phyloP scores from a whole-genome alignment of 1,140 invertebrate species.

The Panulirus ornatus region DNA sequence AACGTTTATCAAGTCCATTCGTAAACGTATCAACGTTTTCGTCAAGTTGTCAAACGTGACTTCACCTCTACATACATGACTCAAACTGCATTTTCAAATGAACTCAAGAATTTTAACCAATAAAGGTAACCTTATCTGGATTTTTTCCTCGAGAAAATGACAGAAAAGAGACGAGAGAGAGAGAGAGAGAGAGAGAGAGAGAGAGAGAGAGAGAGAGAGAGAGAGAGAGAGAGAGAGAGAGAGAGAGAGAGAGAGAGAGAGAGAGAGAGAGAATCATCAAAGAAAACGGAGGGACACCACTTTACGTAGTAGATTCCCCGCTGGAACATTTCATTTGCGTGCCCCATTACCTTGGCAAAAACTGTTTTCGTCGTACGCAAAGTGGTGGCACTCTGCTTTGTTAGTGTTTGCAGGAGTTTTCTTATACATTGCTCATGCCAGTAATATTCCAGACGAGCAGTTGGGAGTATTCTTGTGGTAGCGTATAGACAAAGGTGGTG shows the following conservation, averaged over 20 bases:
- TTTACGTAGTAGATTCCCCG: no score
- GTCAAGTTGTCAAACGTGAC: no score
- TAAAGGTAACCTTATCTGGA: neutral
- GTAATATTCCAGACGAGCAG: neutral
- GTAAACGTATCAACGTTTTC: no score
- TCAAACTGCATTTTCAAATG: no score
- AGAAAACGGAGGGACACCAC: neutral
- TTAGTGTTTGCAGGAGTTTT: neutral
- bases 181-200: slow-evolving; percentile 2
- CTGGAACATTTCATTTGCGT: no score
- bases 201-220: slow-evolving; percentile 6
- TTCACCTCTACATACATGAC: no score
- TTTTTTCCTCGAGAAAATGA: neutral
- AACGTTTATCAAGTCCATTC: no score
- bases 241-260: neutral
- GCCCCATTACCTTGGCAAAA: no score
- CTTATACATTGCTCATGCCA: neutral
- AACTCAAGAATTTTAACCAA: no score
- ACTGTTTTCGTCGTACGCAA: neutral
- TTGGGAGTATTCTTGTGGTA: no score
- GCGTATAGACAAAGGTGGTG: no score
- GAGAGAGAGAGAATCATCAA: neutral
- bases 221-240: neutral
- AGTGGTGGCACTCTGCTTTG: neutral
- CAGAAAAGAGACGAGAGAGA: neutral